Base-by-base conservation (phyloP, 1,140 invertebrate species). In the Cecropterus lyciades region DNA sequence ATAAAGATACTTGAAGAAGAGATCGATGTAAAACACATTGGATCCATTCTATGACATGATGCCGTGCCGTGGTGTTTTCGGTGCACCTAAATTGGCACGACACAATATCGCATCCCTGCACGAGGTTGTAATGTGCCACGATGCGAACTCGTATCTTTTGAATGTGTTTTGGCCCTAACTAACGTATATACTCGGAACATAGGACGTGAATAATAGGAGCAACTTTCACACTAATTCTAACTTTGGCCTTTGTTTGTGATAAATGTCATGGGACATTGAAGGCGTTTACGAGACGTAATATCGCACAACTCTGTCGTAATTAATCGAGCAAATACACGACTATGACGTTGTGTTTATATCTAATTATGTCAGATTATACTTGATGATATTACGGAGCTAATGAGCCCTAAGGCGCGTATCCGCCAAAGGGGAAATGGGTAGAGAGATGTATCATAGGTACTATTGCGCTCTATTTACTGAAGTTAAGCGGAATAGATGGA, bases 191-290 rank as follows among this genome's bases (percentile, higher is more conserved):
- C 42, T 42, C 37, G 16, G 53, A 20, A 56, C 16, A 43, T 5
- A 20, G 11, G 10, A 55, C 33, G 15, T 40, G 10, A 13, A 42
- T 24, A 51, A 51, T 51, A 27, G 40, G 16, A 33, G 43, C n/a
- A 46, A 59, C 56, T 46, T 46, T 13, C 42, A 45, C 55, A 45
- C 20, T 59, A 59, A 59, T 59, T 59, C 24, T 33, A 59, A 59
- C 56, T 59, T 59, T 16, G 24, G 20, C 42, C 42, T 46, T 46
- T 57, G 55, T 57, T 57, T 46, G 42, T 59, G 10, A 59, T 59
- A 46, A 59, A 59, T 46, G 56, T 59, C 56, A 59, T 16, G 24
- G 24, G 37, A 24, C 56, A 45, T 33, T 30, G 43, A 45, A 17
- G 8, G 14, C 43, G 8, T 20, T 17, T 46, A 16, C 17, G 42